Base-by-base conservation (phyloP, 35 echinoderm and acorn worm species). In the Ptychodera flava region DNA sequence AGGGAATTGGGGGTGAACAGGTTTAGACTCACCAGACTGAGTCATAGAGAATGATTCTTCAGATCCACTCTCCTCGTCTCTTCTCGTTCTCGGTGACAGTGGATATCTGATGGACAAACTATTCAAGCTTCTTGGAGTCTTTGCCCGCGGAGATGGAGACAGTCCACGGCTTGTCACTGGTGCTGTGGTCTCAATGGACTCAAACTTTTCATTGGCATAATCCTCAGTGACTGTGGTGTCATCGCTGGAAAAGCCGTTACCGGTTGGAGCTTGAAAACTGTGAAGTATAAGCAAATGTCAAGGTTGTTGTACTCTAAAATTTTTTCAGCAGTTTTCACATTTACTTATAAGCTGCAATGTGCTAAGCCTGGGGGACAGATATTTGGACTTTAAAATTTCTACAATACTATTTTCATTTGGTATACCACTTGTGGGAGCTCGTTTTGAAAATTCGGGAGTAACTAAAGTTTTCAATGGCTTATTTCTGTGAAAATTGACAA, bases 21-120 rank as follows among this genome's bases (percentile, higher is more conserved):
- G n/a, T n/a, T n/a, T n/a, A 1, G 27, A 88, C 78, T 83, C 81
- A 99, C 96, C 96, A 37, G 96, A 99, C 85, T 94, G 88, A 31
- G 92, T 99, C 84, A 94, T 92, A 30, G 96, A 99, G 35, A 94
- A 91, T 2, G 96, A 99, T 76, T 88, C 89, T 87, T 99, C 96
- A 0, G 96, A 99, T 37, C 96, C 96, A 89, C 96, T 99, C 86
- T 99, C 96, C 33, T 94, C 93, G 22, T 88, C 85, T 75, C 88
- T 89, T n/a, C 83, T 85, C 78, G 84, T 87, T 1, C 76, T 83
- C 1, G 94, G 90, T 28, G 82, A 38, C 81, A 92, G 35, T 27
- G 91, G 91, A 14, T 80, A 64, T 77, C 77, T 79, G 16, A 76
- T 87, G 16, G 86, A 79, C 0, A 75, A 31, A 32, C 32, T 80